Percentiles rank a stretch among this genome's conserved stretches.
Evolutionary conservation across 2,888 invertebrate species (phyloP).

Genomic region (Gonocerus acuteangulatus): DNA sequence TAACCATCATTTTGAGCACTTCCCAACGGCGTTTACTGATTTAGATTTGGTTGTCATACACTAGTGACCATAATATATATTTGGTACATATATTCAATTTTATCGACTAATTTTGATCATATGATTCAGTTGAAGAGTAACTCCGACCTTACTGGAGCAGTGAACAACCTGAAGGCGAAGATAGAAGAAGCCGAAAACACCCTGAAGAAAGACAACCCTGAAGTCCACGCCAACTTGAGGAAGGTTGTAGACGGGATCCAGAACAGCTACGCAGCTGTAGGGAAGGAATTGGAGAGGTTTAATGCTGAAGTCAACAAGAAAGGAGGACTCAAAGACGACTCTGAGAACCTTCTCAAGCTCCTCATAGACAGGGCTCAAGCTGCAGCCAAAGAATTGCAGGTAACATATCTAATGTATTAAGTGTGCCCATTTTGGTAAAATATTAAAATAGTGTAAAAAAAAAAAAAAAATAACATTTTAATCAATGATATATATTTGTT

Average conservation of each 20-base stretch:
- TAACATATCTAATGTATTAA: too few relatives aligned
- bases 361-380: slow-evolving; percentile 27
- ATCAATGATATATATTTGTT: too few relatives aligned
- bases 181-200: slow-evolving; percentile 28
- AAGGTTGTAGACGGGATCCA: slow-evolving; percentile 26
- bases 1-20: too few relatives aligned
- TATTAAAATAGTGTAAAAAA: too few relatives aligned
- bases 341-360: slow-evolving; percentile 29
- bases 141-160: slow-evolving; percentile 20
- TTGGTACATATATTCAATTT: too few relatives aligned
- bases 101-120: too few relatives aligned
- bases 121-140: slow-evolving; percentile 29
- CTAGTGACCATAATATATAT: too few relatives aligned
- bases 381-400: slow-evolving; percentile 28
- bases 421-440: too few relatives aligned
- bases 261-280: slow-evolving; percentile 24
- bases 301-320: slow-evolving; percentile 33
- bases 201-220: slow-evolving; percentile 32
- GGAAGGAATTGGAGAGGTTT: slow-evolving; percentile 27
- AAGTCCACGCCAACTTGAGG: slow-evolving; percentile 30
- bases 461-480: too few relatives aligned
- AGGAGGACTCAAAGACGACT: slow-evolving; percentile 30
- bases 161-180: slow-evolving; percentile 28
- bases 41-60: too few relatives aligned
- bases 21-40: too few relatives aligned